These are phyloP conservation scores for Scomber colias DNA, from an alignment of 2,113 vertebrate species.

Conservation along the genomic window DNA sequence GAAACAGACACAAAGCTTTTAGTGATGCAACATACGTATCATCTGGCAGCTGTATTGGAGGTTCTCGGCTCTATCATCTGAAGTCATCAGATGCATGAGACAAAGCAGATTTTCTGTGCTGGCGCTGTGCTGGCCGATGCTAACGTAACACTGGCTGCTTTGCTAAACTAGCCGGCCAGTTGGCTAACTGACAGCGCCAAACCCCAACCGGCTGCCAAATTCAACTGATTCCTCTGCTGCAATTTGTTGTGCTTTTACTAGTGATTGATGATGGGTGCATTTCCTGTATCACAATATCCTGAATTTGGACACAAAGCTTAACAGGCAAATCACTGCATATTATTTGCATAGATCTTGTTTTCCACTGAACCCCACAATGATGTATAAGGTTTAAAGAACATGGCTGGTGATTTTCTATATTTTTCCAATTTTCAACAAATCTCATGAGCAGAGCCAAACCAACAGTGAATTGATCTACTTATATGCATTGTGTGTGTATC, in stretches of 20 bases:
- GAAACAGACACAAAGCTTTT: slow-evolving; percentile 18
- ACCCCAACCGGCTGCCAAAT: not conserved
- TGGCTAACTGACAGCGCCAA: not conserved
- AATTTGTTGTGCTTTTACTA: no score
- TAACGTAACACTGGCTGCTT: not conserved
- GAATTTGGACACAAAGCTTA: no score
- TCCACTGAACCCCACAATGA: no score
- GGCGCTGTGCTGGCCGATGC: not conserved
- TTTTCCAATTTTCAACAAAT: no score
- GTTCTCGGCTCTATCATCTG: not conserved
- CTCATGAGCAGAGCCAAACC: no score
- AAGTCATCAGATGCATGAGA: not conserved
- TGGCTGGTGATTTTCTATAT: no score
- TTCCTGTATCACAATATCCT: not conserved
- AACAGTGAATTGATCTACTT: no score
- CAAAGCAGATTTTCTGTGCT: slow-evolving; percentile 4
- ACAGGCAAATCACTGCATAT: not conserved
- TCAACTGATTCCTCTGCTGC: no score
- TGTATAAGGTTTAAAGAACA: not conserved
- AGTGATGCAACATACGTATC: slow-evolving; percentile 12
- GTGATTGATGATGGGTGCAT: no score
- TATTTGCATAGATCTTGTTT: not conserved
- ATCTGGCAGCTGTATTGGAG: slow-evolving; percentile 35
- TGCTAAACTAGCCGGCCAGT: no score
- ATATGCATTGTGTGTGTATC: no score